Conservation (phyloP, 2,888 invertebrate genomes). For the Eilema depressum region DNA sequence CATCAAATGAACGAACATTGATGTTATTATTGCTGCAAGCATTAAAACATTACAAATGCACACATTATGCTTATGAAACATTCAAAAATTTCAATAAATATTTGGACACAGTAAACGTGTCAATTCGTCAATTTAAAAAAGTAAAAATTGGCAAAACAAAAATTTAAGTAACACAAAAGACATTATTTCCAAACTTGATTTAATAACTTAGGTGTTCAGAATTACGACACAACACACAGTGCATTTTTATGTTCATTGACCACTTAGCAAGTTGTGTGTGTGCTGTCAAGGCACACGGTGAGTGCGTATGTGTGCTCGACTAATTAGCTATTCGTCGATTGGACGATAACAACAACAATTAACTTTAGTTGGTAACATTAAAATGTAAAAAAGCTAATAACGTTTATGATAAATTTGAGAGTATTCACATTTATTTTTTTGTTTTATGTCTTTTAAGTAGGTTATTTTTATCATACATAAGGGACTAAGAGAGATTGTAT, state of each 20-base stretch:
- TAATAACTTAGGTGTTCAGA: background rate
- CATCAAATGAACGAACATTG: background rate
- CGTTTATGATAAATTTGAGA: slow-evolving; percentile 52
- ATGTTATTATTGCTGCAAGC: background rate
- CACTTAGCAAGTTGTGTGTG: slow-evolving; percentile 37
- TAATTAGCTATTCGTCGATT: slow-evolving; percentile 64
- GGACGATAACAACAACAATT: slow-evolving; percentile 62
- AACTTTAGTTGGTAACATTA: slow-evolving; percentile 59
- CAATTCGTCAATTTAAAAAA: background rate
- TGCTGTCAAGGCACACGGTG: slow-evolving; percentile 22
- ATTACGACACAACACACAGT: slow-evolving; percentile 31
- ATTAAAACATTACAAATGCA: background rate
- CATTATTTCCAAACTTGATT: slow-evolving; percentile 2
- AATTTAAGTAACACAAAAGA: background rate
- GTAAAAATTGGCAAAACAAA: background rate
- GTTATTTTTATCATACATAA: background rate
- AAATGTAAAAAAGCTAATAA: slow-evolving; percentile 52
- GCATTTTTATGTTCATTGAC: slow-evolving; percentile 48
- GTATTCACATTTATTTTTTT: slow-evolving; percentile 15
- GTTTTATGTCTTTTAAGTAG: slow-evolving; percentile 5
- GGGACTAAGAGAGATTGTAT: background rate
- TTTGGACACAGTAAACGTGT: background rate
- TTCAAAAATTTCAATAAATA: background rate
- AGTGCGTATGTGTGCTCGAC: slow-evolving; percentile 44
- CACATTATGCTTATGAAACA: background rate